Conservation (phyloP, 2,888 invertebrate genomes). For the Ennomos fuscantarius region DNA sequence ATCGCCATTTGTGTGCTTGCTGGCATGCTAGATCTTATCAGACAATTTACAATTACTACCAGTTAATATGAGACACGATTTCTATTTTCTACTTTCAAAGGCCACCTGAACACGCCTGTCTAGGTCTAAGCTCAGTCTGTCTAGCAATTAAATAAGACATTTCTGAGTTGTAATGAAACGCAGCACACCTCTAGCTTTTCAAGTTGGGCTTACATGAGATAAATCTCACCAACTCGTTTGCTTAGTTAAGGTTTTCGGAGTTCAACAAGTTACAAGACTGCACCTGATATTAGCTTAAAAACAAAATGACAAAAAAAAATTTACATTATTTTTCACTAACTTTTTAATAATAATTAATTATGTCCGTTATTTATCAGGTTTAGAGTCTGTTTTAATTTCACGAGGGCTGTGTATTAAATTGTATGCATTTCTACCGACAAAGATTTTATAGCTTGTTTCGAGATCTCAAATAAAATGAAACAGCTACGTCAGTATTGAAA, state of each 20-base stretch:
- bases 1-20: slow-evolving; percentile 6
- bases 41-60: slow-evolving; percentile 21
- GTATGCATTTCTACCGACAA: too few relatives aligned
- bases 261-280: background rate
- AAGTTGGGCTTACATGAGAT: slow-evolving; percentile 6
- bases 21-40: slow-evolving; percentile 15
- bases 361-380: too few relatives aligned
- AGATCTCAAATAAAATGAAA: too few relatives aligned
- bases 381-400: too few relatives aligned
- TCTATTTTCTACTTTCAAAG: slow-evolving; percentile 27
- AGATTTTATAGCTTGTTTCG: too few relatives aligned
- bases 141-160: slow-evolving; percentile 9
- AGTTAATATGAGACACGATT: slow-evolving; percentile 24
- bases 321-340: too few relatives aligned
- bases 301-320: too few relatives aligned
- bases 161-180: slow-evolving; percentile 10
- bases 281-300: background rate
- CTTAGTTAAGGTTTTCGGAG: background rate
- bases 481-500: too few relatives aligned
- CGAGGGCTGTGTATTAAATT: too few relatives aligned
- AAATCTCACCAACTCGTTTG: slow-evolving; percentile 8
- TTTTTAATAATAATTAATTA: too few relatives aligned
- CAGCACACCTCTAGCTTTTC: slow-evolving; percentile 11
- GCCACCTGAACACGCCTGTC: slow-evolving; percentile 1
- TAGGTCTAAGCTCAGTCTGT: slow-evolving; percentile 7